These are phyloP conservation scores for Tokudaia muenninki DNA, from an alignment of 2,797 vertebrate species.

Conservation along the genomic window DNA sequence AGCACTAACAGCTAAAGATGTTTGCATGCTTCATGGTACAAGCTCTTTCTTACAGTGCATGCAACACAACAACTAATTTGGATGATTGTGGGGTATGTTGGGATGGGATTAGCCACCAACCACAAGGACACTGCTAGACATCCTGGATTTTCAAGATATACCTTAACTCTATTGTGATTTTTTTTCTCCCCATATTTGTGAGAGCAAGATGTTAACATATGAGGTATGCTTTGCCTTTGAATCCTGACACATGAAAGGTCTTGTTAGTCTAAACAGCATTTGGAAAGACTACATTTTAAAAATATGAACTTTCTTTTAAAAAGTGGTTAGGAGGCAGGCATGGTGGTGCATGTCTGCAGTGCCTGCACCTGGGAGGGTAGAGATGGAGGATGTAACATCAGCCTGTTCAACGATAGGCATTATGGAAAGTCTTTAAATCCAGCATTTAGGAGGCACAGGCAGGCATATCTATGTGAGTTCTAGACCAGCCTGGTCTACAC, in stretches of 20 bases:
- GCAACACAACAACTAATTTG: neutral
- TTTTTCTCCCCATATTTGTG: neutral
- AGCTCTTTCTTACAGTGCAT: too few species aligned
- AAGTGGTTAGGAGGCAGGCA: neutral
- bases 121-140: neutral
- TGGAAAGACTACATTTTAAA: slow-evolving; percentile 4
- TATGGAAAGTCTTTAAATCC: neutral
- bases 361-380: neutral
- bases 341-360: neutral
- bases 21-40: neutral
- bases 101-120: neutral
- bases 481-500: neutral
- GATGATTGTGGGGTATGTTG: neutral
- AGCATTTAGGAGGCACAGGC: neutral
- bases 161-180: neutral
- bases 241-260: neutral
- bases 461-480: neutral
- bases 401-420: neutral
- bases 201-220: slow-evolving; percentile 25
- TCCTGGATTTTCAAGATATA: neutral
- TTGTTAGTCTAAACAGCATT: neutral
- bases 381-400: neutral
- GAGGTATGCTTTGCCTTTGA: neutral
- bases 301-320: neutral
- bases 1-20: neutral